phyloP scores from a whole-genome alignment of 1,140 invertebrate genomes.

The Diprion similis region DNA sequence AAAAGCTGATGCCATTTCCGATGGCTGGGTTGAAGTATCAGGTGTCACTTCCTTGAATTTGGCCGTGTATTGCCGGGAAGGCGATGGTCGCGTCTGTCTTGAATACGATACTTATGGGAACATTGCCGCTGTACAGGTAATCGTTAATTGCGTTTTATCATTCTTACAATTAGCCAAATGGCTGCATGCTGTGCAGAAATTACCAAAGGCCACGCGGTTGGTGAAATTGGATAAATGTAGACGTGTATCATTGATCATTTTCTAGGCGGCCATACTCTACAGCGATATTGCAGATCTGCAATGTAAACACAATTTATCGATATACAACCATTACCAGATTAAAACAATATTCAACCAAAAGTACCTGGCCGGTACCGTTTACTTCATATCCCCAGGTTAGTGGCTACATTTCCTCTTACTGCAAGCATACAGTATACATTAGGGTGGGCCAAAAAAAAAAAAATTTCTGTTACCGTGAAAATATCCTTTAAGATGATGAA shows the following conservation, averaged over 20 bases:
- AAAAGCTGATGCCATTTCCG: constrained; percentile 47
- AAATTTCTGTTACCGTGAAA: no score
- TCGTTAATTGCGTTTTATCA: background rate
- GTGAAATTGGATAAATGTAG: no score
- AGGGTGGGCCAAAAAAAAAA: no score
- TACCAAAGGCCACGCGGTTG: background rate
- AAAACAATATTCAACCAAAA: constrained; percentile 40
- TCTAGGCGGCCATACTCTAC: background rate
- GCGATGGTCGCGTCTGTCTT: constrained; percentile 48
- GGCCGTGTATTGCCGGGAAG: constrained; percentile 47
- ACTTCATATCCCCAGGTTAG: constrained; percentile 55
- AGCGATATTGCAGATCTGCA: constrained; percentile 50
- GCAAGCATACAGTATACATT: no score
- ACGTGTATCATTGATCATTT: background rate
- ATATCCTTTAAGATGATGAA: no score
- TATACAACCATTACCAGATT: background rate
- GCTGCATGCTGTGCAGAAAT: background rate
- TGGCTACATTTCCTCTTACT: background rate
- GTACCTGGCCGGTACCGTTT: constrained; percentile 56
- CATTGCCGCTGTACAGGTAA: constrained; percentile 53
- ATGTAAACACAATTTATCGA: constrained; percentile 46
- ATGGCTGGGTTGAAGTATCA: constrained; percentile 52
- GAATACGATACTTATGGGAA: constrained; percentile 54
- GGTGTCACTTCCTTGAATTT: constrained; percentile 46
- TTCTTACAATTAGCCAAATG: background rate